Evolutionary conservation across 2,113 vertebrate genomes (phyloP), one percentile per base, ranked within the genome.

Genomic region (Dryoscopus gambensis): DNA sequence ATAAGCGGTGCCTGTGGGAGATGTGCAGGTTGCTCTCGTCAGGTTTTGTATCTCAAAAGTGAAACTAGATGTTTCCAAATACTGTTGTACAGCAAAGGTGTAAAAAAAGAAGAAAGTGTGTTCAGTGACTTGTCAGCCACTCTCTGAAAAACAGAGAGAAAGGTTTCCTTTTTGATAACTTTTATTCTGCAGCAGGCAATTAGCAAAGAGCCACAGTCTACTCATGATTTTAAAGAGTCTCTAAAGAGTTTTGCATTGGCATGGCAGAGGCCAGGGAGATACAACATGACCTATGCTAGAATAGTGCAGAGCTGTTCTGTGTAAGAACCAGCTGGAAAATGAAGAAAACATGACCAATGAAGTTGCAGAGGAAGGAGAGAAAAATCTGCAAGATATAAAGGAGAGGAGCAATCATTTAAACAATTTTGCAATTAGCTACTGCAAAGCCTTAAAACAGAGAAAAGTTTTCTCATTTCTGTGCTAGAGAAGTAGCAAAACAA

Each of bases 1-100:
- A 23, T 49, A 77, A 74, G 53, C 0, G 0, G 1, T 18, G 17
- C 13, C 28, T 57, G 27, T 89, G 68, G 39, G 27, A 84, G 25
- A 78, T 0, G 0, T 19, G 5, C 15, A 27, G 3, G 13, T 31
- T 77, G 8, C 9, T 80, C 28, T 47, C 39, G 17, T 31, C 16
- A 3, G 44, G 62, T 27, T 63, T 87, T 55, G 7, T 33, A 10
- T 37, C 50, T 64, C 40, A 49, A 27, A 56, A 78, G 15, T 50
- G 21, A 62, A 88, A 8, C 9, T 24, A 62, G 5, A 47, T 12
- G 1, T 80, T 91, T 94, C 37, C 17, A 57, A 7, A 17, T 23
- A 52, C 16, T 49, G 3, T 40, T 55, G 6, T 25, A n/a, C 1
- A 1, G 12, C n/a, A 46, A 73, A 65, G 2, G 4, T 40, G 18